Evolutionary conservation across 2,113 vertebrate species (phyloP), one percentile per base, ranked within the genome.

Genomic region (Columbina picui): DNA sequence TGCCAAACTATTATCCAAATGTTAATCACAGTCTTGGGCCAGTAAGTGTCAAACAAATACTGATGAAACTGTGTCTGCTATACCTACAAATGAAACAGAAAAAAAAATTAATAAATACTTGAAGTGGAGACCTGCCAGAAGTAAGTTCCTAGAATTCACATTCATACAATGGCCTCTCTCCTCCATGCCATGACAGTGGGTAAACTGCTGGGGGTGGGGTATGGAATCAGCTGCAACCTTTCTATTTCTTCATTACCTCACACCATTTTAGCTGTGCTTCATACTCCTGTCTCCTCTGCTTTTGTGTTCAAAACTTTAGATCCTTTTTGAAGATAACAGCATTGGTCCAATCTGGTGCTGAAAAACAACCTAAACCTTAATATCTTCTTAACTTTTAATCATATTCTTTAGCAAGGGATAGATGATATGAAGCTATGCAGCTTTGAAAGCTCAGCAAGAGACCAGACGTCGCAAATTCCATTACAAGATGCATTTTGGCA

Each of bases 51-150:
- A 99, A 77, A 99, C 97, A 94, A 98, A 97, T 61, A 99, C 98
- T 36, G 98, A 97, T 74, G 98, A 98, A 75, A 99, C 98, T 10
- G 94, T 98, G 92, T 99, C 98, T 57, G 99, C 98, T 83, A 99
- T 99, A 85, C 99, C 99, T 99, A 93, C 14, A 90, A 84, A 93
- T 18, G 14, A 94, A 68, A 30, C 45, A 59, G 29, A 75, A 59
- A 68, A 70, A 36, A 9, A 22, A 14, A 41, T 84, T 32, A 76
- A 41, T 52, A 21, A 85, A 68, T 29, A 49, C 20, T 34, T 21
- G 39, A 95, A 61, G 30, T 21, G 26, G 15, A 59, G 34, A 56
- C 19, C 52, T 85, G 23, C 21, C 55, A 71, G 23, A 94, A 90
- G 3, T 39, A 65, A 78, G 14, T 65, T 75, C 19, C 26, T 47